These are phyloP conservation scores for Notechis scutatus DNA, from an alignment of 2,113 vertebrate genomes.

Conservation along the genomic window DNA sequence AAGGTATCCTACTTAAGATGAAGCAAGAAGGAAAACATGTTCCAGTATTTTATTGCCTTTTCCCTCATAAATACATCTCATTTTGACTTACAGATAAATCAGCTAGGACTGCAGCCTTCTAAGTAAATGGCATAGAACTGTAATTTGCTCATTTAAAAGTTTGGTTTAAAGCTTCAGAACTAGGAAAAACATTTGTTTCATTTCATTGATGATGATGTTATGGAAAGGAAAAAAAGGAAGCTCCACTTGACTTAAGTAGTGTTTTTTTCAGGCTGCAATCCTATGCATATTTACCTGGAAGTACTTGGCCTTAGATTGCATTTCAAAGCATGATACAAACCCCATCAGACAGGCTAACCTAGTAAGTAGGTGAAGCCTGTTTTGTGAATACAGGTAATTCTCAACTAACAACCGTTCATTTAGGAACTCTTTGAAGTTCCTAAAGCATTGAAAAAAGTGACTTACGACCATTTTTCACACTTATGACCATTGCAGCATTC, in stretches of 20 bases:
- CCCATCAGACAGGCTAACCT: neutral
- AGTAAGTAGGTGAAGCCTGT: neutral
- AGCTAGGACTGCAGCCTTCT: neutral
- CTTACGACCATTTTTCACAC: no score
- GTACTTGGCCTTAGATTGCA: neutral
- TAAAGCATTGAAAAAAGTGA: no score
- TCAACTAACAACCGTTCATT: no score
- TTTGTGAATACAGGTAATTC: neutral
- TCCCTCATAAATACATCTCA: neutral
- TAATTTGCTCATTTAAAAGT: neutral
- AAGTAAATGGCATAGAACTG: neutral
- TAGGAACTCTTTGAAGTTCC: no score
- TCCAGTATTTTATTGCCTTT: neutral
- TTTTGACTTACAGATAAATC: neutral
- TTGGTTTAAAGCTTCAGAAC: neutral
- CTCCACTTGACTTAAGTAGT: neutral
- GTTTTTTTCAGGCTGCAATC: neutral
- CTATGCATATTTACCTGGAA: neutral
- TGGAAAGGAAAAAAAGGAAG: neutral
- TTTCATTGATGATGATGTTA: neutral
- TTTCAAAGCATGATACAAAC: neutral
- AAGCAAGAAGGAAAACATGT: conserved; percentile 11
- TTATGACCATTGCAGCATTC: no score
- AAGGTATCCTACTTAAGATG: neutral
- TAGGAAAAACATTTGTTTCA: neutral